Base-by-base conservation (phyloP, 1,140 invertebrate species). In the Theocolax elegans region DNA sequence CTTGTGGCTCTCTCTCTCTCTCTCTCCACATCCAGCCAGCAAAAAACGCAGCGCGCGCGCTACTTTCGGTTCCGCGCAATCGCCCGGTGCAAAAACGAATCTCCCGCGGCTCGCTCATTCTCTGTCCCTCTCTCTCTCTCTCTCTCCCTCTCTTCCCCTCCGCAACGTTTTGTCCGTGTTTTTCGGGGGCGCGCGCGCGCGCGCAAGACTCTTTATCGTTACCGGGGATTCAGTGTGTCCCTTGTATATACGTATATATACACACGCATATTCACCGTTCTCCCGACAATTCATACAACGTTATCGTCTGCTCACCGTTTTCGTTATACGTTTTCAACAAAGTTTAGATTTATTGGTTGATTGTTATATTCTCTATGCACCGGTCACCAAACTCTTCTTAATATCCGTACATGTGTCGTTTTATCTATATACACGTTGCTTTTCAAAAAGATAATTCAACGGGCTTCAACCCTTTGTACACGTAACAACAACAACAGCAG, bases 1-100 rank as follows among this genome's bases (percentile, higher is more conserved):
- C 4, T 6, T 6, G 31, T 6, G 31, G 31, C 31, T 35, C 10
- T 35, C 10, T 35, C 31, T 35, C n/a, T 35, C 31, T 35, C 31
- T 10, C n/a, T n/a, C n/a, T n/a, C n/a, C n/a, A n/a, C n/a, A n/a
- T n/a, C n/a, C n/a, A n/a, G n/a, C n/a, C n/a, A n/a, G 68, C 60
- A 79, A 79, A 78, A 78, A 78, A 40, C 70, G 64, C 51, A 66
- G 59, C 58, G 71, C 71, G 70, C 65, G 75, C 59, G 74, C 72
- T 78, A 79, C 77, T 67, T 67, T 68, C 67, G 46, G 58, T 49
- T 38, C 58, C 60, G 51, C 64, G 67, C 58, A 49, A 54, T 54
- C 58, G 48, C 40, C n/a, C n/a, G n/a, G n/a, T 17, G 40, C 23
- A 70, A 70, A 70, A 70, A 63, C 67, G 29, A 70, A 70, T 64